Conservation (phyloP, 2,888 invertebrate species). For the Diogma glabrata region DNA sequence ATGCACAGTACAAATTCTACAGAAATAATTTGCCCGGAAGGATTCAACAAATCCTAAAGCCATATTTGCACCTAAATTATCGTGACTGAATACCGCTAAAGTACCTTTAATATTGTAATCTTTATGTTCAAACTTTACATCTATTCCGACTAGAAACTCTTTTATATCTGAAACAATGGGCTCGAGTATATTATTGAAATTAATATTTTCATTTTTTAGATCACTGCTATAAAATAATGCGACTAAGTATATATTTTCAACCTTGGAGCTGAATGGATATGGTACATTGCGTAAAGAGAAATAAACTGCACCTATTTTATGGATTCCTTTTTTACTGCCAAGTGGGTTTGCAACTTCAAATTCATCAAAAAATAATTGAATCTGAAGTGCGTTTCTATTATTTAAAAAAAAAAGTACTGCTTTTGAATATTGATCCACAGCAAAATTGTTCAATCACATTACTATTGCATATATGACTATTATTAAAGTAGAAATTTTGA, state of each 20-base stretch:
- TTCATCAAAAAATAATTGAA: conserved; percentile 20
- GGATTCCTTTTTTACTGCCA: conserved; percentile 18
- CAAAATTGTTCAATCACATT: background rate
- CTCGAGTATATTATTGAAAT: conserved; percentile 4
- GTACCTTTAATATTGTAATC: conserved; percentile 13
- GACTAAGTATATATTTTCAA: conserved; percentile 16
- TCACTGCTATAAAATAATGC: conserved; percentile 16
- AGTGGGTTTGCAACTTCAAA: conserved; percentile 19
- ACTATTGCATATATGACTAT: background rate
- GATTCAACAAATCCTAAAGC: conserved; percentile 17
- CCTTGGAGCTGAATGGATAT: conserved; percentile 11
- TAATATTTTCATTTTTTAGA: conserved; percentile 13
- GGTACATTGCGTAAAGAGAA: conserved; percentile 17
- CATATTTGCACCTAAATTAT: conserved; percentile 15
- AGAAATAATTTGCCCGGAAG: conserved; percentile 17
- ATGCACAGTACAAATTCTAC: conserved; percentile 17
- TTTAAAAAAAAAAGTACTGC: background rate
- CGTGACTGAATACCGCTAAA: conserved; percentile 12
- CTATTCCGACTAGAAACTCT: background rate
- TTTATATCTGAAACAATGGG: conserved; percentile 1
- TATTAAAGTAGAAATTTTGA: background rate
- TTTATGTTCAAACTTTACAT: background rate
- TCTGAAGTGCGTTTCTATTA: conserved; percentile 9
- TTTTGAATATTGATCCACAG: background rate
- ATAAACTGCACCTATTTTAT: conserved; percentile 21